Evolutionary conservation across 2,113 vertebrate species (phyloP).

Genomic region (Henicopernis longicauda): DNA sequence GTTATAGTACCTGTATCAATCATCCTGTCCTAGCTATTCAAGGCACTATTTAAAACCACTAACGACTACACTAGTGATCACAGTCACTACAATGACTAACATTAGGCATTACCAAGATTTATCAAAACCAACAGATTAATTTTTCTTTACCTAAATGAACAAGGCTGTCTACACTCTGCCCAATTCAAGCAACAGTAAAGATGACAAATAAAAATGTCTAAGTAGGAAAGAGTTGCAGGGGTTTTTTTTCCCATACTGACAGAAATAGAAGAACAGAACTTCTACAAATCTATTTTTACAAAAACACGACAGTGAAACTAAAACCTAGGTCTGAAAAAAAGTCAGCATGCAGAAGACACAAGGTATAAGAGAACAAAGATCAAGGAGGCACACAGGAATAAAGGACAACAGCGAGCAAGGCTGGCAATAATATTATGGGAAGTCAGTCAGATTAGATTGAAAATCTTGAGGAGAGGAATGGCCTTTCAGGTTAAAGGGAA

Average conservation of each 20-base stretch:
- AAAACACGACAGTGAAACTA: background rate
- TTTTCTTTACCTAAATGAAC: background rate
- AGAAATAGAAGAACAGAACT: background rate
- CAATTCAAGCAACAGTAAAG: background rate
- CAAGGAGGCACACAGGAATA: background rate
- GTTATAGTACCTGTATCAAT: background rate
- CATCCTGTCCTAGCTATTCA: background rate
- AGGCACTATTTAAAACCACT: background rate
- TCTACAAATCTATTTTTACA: background rate
- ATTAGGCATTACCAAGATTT: background rate
- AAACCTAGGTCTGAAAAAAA: background rate
- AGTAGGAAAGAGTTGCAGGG: background rate
- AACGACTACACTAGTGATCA: background rate
- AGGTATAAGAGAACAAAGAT: background rate
- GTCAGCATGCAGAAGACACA: background rate
- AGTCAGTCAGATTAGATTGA: background rate
- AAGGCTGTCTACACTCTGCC: background rate
- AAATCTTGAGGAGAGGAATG: background rate
- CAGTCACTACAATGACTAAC: background rate
- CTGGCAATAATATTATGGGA: background rate
- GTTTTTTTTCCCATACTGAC: rapidly evolving
- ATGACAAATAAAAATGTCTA: background rate
- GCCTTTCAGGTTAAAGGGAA: background rate
- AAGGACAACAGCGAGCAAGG: background rate
- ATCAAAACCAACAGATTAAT: background rate